Evolutionary conservation across 1,140 invertebrate genomes (phyloP), one percentile per base, ranked within the genome.

Genomic region (Nixonia krombeini): DNA sequence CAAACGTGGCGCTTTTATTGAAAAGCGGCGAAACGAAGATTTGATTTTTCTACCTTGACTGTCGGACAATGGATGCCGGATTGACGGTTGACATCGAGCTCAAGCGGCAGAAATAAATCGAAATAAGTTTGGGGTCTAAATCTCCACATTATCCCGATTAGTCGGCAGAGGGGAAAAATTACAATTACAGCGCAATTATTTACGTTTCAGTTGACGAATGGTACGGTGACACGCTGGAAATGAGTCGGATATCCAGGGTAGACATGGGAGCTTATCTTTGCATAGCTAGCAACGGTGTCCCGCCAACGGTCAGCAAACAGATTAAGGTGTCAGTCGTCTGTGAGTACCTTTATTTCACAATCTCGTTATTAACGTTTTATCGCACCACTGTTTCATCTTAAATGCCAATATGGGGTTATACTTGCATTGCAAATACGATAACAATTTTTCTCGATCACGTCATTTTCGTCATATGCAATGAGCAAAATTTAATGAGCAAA

Each of bases 241-340:
- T 97, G 85, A 90, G 89, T 1, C 87, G 92, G 65, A 95, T 96
- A 67, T 95, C 93, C 17, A 88, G 95, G 42, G 83, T 96, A 38
- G 93, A 95, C 75, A 96, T 96, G 93, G 94, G 94, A 10, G 92
- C 92, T 25, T 96, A 96, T 85, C 87, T 96, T 25, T 96, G 94
- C 82, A 95, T 96, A 53, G 94, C 94, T 9, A 86, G 79, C 75
- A 93, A 93, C 74, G 90, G 90, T 1, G 90, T 93, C 18, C 91
- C 91, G 21, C 91, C 91, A 1, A 90, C 90, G 33, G 94, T 96
- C 58, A 95, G 93, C 81, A 96, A 96, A 83, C 88, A 93, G 78
- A 95, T 97, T 73, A 94, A 95, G 89, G 92, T 97, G 75, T 95
- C 93, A 85, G 94, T 97, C 29, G 94, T 96, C 81, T 97, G 94